Percentiles rank a stretch among this genome's conserved stretches.
These are phyloP conservation scores for Crocidura indochinensis DNA, from an alignment of 2,797 vertebrate species.

Conservation along the genomic window DNA sequence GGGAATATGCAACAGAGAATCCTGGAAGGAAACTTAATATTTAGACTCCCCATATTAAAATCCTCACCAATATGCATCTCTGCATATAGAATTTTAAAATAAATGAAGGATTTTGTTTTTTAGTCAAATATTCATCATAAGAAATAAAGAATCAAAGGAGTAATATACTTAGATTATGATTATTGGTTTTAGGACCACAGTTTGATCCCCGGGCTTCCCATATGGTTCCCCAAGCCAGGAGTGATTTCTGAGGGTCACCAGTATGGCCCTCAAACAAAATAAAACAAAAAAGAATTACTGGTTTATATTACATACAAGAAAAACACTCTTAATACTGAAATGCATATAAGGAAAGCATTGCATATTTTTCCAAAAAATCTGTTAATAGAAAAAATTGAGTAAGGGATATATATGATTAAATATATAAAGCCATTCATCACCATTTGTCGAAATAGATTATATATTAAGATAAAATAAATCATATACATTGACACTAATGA, in stretches of 20 bases:
- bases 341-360: conserved; percentile 47
- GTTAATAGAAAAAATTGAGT: conserved; percentile 33
- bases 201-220: no score
- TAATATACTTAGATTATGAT: background rate
- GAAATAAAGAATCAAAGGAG: background rate
- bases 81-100: conserved; percentile 15
- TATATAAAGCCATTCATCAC: conserved; percentile 28
- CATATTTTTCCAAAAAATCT: conserved; percentile 50
- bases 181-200: no score
- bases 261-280: no score
- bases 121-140: conserved; percentile 51
- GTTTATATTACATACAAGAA: conserved; percentile 46
- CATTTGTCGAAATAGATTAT: conserved; percentile 63
- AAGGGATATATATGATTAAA: conserved; percentile 50
- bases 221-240: no score
- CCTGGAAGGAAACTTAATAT: background rate
- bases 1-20: no score
- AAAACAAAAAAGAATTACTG: background rate
- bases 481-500: conserved; percentile 52
- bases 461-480: background rate
- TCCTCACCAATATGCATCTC: conserved; percentile 18
- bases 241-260: no score
- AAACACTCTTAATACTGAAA: conserved; percentile 7
- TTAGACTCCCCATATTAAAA: background rate
- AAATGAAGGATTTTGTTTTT: background rate